Evolutionary conservation across 2,797 vertebrate species (phyloP), one percentile per base, ranked within the genome.

Genomic region (Danio aesculapii): DNA sequence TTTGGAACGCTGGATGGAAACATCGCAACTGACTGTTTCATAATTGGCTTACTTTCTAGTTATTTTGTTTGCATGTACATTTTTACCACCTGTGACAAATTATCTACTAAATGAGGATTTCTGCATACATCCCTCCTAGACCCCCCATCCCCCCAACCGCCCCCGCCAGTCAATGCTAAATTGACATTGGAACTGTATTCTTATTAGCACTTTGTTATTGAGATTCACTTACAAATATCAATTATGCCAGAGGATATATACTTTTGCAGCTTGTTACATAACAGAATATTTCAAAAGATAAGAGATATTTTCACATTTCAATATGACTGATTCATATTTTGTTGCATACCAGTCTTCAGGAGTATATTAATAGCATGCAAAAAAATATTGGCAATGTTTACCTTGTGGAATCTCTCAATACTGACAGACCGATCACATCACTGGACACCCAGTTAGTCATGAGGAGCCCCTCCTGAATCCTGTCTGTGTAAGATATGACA

Each of bases 401-500:
- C 62, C 14, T n/a, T 16, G 6, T 14, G 43, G 50, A 62, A 30
- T 69, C 80, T 73, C 57, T n/a, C 30, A 14, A 52, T 39, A 30
- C 13, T 16, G 61, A 44, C 82, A 58, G 55, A 74, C 10, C 0
- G 71, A 79, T 67, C 71, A 58, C 43, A 39, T 64, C 70, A 63
- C 70, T 43, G 8, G 43, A 59, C 67, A 72, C 58, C 58, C 44
- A n/a, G 63, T 68, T 58, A 44, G 13, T 59, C 55, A 61, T 19
- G 44, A 79, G 17, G 16, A 69, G 19, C 78, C 46, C 58, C 72
- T 49, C 66, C 77, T 16, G 58, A 19, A 39, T 77, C 16, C 5
- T 69, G 58, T 68, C 66, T 69, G 41, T 53, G 57, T 80, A 10
- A 47, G 16, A 74, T 81, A 46, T 84, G 67, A 84, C 68, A 73